These are phyloP conservation scores for Polymixis flavicincta DNA, from an alignment of 2,888 invertebrate genomes.

Conservation along the genomic window DNA sequence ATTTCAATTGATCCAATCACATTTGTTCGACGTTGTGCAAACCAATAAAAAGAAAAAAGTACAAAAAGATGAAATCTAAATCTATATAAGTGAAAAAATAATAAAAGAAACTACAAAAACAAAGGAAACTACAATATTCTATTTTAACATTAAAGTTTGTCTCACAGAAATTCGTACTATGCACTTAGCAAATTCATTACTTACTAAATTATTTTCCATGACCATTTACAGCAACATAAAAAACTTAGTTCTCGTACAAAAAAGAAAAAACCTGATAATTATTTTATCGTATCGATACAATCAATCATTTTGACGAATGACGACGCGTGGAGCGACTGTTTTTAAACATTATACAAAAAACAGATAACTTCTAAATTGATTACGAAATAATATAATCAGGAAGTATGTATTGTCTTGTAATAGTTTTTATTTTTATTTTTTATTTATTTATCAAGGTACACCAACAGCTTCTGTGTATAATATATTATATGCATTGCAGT, in stretches of 20 bases:
- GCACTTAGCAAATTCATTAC: background rate
- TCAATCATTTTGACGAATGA: constrained; percentile 63
- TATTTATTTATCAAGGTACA: too few species aligned
- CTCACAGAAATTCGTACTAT: background rate
- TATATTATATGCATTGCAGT: too few species aligned
- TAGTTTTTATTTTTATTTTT: too few species aligned
- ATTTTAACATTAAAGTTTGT: background rate
- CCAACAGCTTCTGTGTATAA: too few species aligned
- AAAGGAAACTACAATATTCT: too few species aligned
- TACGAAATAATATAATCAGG: constrained; percentile 5
- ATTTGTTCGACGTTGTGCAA: too few species aligned
- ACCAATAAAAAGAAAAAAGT: too few species aligned
- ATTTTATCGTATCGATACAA: constrained; percentile 43
- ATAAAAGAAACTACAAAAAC: too few species aligned
- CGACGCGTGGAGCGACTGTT: background rate
- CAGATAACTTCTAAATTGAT: constrained; percentile 26
- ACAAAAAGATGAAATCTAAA: too few species aligned
- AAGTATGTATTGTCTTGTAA: too few species aligned
- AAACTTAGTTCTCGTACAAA: constrained; percentile 28
- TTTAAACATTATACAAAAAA: constrained; percentile 28
- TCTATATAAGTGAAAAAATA: too few species aligned
- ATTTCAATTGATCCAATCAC: too few species aligned
- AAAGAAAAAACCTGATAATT: constrained; percentile 42
- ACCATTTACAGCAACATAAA: background rate
- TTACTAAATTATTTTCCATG: background rate